phyloP scores from a whole-genome alignment of 64 coral and sea anemone genomes.

The Pocillopora verrucosa region DNA sequence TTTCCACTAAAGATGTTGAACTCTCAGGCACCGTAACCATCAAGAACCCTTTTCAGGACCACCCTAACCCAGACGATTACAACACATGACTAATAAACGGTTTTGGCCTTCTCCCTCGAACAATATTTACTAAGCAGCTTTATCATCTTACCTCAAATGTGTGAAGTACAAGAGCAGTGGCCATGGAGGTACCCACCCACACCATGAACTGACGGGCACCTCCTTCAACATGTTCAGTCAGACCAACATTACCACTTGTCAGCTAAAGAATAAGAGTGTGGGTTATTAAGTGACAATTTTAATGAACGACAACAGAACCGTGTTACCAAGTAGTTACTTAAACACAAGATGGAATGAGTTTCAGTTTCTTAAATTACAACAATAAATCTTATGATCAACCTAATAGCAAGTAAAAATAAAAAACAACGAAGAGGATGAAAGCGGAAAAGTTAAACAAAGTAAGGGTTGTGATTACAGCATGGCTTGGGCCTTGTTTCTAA shows the following conservation, averaged over 20 bases:
- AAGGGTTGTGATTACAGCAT: not conserved
- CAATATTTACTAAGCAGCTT: not conserved
- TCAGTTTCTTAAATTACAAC: too few species aligned
- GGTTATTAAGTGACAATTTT: too few species aligned
- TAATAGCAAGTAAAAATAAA: not conserved
- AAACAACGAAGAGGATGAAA: not conserved
- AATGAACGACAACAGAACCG: too few species aligned
- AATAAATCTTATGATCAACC: not conserved
- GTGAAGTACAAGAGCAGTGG: constrained; percentile 86
- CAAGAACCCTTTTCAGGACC: too few species aligned
- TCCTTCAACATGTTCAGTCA: constrained; percentile 82
- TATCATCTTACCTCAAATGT: constrained; percentile 82
- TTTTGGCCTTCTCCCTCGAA: not conserved
- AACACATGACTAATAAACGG: too few species aligned
- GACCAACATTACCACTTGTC: constrained; percentile 80
- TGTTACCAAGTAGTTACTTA: too few species aligned
- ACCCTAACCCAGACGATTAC: too few species aligned
- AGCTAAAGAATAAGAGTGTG: constrained; percentile 26
- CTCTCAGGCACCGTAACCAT: too few species aligned
- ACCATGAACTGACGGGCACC: constrained; percentile 85
- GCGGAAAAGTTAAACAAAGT: not conserved
- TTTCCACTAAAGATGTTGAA: too few species aligned
- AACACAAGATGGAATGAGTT: too few species aligned
- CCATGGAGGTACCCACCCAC: constrained; percentile 86
- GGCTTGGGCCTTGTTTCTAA: not conserved